Base-by-base conservation (phyloP, 2,113 vertebrate species). In the Misgurnus anguillicaudatus region DNA sequence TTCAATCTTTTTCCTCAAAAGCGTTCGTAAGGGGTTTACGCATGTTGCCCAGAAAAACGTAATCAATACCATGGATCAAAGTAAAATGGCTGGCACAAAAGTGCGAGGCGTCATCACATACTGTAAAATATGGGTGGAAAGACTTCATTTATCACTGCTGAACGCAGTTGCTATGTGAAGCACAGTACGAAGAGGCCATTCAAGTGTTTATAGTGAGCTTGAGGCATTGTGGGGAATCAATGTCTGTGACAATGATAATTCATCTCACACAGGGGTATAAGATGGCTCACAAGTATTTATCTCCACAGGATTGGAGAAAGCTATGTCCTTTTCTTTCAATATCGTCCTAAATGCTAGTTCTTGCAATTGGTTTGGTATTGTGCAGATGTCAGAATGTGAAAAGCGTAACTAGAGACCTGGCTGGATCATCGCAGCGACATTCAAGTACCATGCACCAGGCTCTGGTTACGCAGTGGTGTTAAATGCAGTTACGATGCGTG, bases 391-490 rank as follows among this genome's bases (percentile, higher is more conserved):
- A 79, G 42, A 4, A 39, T 55, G 31, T 55, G 45, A 9, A 19
- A 64, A n/a, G 58, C 42, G 53, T 53, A 76, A 66, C 73, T 21
- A 24, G n/a, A 55, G 9, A 39, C 48, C 38, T 71, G 65, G 47
- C 41, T 17, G 16, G 38, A 24, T 51, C 61, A 3, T 58, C 39
- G 41, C 47, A n/a, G n/a, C 14, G 69, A 45, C 24, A 74, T 39
- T 72, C 31, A 45, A 39, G 19, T 73, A 16, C 45, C 57, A 62
- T 21, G 68, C 79, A 73, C 8, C 66, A 63, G 24, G 16, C 1
- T 88, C 67, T 68, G 78, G 58, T 75, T 82, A 78, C 84, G 77
- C 45, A 17, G 41, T 61, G 68, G 80, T 77, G 77, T 84, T 80
- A 78, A 82, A 64, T 78, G 75, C 57, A 10, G 39, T 77, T 41